A percentile compares a stretch with the other conserved stretches of the same genome.
These are phyloP conservation scores for Lagopus leucura DNA, from an alignment of 2,113 vertebrate genomes.

Conservation along the genomic window DNA sequence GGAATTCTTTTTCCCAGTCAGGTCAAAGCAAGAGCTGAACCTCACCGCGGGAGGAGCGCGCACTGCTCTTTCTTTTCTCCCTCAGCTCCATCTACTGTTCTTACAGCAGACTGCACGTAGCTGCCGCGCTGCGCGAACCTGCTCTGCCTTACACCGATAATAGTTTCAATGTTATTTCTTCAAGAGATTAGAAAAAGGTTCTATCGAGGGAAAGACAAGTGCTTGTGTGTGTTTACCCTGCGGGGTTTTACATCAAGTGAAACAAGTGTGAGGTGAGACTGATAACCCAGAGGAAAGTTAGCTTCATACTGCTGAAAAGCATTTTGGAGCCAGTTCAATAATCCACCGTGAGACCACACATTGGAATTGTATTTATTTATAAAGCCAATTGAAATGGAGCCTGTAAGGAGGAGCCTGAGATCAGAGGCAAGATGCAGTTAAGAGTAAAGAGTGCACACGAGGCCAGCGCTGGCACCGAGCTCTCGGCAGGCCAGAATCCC, in stretches of 20 bases:
- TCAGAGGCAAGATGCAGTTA: background rate
- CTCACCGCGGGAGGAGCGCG: background rate
- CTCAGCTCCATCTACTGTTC: constrained; percentile 65
- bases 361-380: constrained; percentile 44
- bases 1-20: background rate
- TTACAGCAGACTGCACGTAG: background rate
- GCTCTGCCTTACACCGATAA: background rate
- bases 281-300: constrained; percentile 23
- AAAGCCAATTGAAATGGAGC: constrained; percentile 46
- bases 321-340: constrained; percentile 49
- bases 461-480: background rate
- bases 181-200: constrained; percentile 12
- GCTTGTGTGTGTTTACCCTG: constrained; percentile 2
- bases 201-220: constrained; percentile 21
- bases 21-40: constrained; percentile 37
- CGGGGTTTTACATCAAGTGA: constrained; percentile 19
- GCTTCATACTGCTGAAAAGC: constrained; percentile 25
- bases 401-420: background rate
- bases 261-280: constrained; percentile 13
- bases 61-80: constrained; percentile 35
- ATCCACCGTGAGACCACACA: constrained; percentile 50
- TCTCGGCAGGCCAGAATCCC: background rate
- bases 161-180: background rate
- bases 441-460: fast-evolving
- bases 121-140: background rate